Conservation (phyloP, 2,113 vertebrate genomes). For the Plotosus lineatus region DNA sequence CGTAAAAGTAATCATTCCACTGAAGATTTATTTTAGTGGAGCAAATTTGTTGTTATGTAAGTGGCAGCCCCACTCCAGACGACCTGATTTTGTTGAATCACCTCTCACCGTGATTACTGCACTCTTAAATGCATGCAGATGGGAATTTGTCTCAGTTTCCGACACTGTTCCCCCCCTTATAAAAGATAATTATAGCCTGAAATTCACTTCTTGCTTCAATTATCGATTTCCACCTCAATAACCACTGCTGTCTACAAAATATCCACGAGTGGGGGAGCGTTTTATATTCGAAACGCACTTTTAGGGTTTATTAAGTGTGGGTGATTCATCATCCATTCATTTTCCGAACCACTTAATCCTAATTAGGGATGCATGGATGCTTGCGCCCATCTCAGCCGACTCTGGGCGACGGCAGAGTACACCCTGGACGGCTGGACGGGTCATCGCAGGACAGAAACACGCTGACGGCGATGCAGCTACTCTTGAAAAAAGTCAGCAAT, state of each 20-base stretch:
- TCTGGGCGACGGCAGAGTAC: no score
- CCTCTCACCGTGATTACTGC: constrained; percentile 28
- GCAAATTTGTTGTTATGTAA: constrained; percentile 28
- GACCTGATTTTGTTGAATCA: constrained; percentile 34
- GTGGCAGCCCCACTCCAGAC: constrained; percentile 21
- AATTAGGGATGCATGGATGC: no score
- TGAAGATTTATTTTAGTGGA: constrained; percentile 13
- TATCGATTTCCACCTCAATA: constrained; percentile 16
- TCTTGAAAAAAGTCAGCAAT: no score
- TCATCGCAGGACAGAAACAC: no score
- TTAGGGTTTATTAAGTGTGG: background rate
- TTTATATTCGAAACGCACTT: background rate
- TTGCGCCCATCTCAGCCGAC: no score
- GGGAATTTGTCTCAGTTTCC: constrained; percentile 30
- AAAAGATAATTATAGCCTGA: constrained; percentile 38
- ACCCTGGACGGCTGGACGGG: no score
- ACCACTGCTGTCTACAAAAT: background rate
- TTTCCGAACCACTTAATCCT: no score
- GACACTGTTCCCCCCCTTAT: background rate
- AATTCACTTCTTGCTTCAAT: constrained; percentile 21
- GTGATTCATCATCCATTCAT: no score
- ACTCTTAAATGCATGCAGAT: constrained; percentile 38
- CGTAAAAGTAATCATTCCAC: background rate
- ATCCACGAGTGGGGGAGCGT: background rate
- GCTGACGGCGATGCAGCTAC: no score